phyloP scores from a whole-genome alignment of 1,140 invertebrate species.

The Apocrypta bakeri region DNA sequence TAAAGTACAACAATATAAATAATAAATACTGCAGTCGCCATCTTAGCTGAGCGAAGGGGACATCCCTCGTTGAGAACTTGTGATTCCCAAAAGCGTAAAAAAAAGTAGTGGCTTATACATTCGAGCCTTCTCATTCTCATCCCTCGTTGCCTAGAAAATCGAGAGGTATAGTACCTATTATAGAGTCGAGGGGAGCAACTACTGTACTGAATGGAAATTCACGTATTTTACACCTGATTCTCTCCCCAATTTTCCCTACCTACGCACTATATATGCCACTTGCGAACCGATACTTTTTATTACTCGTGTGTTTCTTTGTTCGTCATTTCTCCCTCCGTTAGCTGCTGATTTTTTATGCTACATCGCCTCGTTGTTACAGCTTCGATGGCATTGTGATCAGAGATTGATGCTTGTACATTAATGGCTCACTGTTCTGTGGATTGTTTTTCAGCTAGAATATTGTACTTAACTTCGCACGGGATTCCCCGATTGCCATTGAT shows the following conservation, averaged over 20 bases:
- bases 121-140: conserved; percentile 33
- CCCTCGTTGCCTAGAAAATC: background rate
- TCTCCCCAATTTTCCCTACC: conserved; percentile 30
- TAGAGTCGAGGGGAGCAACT: background rate
- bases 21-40: background rate
- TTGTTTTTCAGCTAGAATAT: background rate
- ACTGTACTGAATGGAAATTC: conserved; percentile 44
- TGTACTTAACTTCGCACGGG: background rate
- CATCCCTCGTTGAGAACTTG: background rate
- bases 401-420: conserved; percentile 35
- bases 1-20: no score
- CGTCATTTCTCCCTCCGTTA: background rate
- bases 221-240: conserved; percentile 47
- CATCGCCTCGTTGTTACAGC: conserved; percentile 30
- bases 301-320: conserved; percentile 36
- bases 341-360: conserved; percentile 33
- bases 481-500: no score
- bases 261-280: conserved; percentile 10
- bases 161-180: background rate
- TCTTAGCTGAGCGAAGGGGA: conserved; percentile 1
- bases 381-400: conserved; percentile 27
- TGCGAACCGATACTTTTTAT: conserved; percentile 43
- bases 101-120: background rate
- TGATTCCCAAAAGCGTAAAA: conserved; percentile 35
- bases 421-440: background rate